Percentiles rank a stretch among this genome's conserved stretches.
phyloP scores from a whole-genome alignment of 2,888 invertebrate species.

The Drosophila nr. fundita region DNA sequence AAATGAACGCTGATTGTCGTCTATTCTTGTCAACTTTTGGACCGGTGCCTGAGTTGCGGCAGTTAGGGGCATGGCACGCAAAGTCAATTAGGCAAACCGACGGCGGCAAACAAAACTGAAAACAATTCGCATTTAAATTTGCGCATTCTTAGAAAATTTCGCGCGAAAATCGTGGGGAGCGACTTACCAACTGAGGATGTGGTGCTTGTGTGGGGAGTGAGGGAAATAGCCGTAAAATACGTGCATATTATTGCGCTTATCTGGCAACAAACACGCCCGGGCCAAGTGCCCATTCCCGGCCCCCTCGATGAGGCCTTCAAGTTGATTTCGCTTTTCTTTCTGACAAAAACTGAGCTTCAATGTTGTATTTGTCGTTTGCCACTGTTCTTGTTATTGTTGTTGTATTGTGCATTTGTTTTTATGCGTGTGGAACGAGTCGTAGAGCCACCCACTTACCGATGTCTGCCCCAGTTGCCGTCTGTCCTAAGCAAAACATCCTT shows the following conservation, averaged over 20 bases:
- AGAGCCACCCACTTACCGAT: conserved; percentile 27
- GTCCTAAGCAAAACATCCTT: conserved; percentile 77
- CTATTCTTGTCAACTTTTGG: conserved; percentile 68
- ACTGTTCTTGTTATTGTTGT: conserved; percentile 40
- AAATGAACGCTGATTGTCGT: conserved; percentile 72
- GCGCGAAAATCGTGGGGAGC: conserved; percentile 30
- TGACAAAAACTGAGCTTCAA: conserved; percentile 48
- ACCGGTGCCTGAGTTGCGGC: conserved; percentile 18
- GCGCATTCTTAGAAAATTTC: conserved; percentile 68
- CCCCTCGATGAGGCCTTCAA: conserved; percentile 47
- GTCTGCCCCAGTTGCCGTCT: conserved; percentile 28
- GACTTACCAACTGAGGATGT: conserved; percentile 9
- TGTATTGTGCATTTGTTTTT: conserved; percentile 74
- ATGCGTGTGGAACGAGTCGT: conserved; percentile 60
- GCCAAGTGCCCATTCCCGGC: conserved; percentile 54
- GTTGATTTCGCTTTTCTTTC: conserved; percentile 66
- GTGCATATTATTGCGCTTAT: conserved; percentile 79
- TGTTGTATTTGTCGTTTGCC: conserved; percentile 38
- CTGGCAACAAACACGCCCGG: conserved; percentile 81
- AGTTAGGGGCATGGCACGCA: conserved; percentile 36
- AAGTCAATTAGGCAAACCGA: conserved; percentile 78
- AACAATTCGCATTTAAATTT: conserved; percentile 79
- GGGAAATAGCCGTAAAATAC: conserved; percentile 67
- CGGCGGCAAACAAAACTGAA: conserved; percentile 72
- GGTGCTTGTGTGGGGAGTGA: conserved; percentile 1